These are phyloP conservation scores for Dusona sp. DNA, from an alignment of 2,888 invertebrate species.

Conservation along the genomic window DNA sequence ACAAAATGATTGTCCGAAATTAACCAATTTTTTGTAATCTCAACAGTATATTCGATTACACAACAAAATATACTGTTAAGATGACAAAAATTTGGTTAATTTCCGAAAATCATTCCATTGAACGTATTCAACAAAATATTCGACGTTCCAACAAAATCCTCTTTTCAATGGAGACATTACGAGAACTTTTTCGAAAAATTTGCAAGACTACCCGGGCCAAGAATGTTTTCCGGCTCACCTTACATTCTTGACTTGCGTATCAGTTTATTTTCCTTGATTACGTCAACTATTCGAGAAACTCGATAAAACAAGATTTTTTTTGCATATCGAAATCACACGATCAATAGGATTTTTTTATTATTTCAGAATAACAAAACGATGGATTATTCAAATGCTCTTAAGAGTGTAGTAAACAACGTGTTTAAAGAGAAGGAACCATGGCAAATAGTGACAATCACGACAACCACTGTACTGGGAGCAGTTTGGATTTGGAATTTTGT, in stretches of 20 bases:
- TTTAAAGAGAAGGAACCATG: constrained; percentile 91
- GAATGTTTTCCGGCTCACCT: too few species aligned
- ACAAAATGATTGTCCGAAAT: too few species aligned
- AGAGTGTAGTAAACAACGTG: constrained; percentile 86
- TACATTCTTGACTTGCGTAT: background rate
- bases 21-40: too few species aligned
- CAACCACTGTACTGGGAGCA: constrained; percentile 89
- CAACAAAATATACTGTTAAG: too few species aligned
- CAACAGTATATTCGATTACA: too few species aligned
- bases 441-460: constrained; percentile 92
- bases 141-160: too few species aligned
- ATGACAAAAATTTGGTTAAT: too few species aligned
- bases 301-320: background rate
- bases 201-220: background rate
- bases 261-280: background rate
- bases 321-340: background rate
- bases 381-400: constrained; percentile 68
- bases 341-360: background rate
- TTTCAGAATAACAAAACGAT: constrained; percentile 33
- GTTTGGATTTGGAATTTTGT: constrained; percentile 91
- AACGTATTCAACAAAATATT: too few species aligned
- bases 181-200: background rate
- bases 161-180: too few species aligned
- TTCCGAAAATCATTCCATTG: too few species aligned
- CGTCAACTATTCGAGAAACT: background rate